Base-by-base conservation (phyloP, 2,797 vertebrate genomes). In the Enteromius argenteus region DNA sequence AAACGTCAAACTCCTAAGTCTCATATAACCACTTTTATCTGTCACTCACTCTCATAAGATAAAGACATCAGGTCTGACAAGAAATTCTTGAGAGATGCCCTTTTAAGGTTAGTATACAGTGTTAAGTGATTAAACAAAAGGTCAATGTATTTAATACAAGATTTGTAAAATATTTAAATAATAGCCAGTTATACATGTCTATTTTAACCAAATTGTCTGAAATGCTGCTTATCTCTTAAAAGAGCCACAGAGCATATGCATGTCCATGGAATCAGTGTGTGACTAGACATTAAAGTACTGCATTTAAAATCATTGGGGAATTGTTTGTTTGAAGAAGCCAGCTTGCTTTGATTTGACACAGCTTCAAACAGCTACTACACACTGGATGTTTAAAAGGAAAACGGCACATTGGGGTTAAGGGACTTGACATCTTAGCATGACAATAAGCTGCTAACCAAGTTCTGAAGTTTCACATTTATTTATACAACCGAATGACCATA, bases 311-410 rank as follows among this genome's bases (percentile, higher is more conserved):
- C 39, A 58, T 21, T 42, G 37, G 58, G 44, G 9, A 46, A 32
- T 62, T 46, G 27, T 32, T 56, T 74, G 39, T 37, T 73, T 53
- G 42, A 73, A 75, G 62, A 71, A 78, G 10, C 8, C 23, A 35
- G 72, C 27, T 21, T 69, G 83, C 37, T 85, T 79, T 67, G 30
- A 81, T 77, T 80, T 49, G 35, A 56, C 9, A 19, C 21, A 32
- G 60, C 84, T 80, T 81, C 71, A 85, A 81, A 85, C 78, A 67
- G 3, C 51, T 42, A 75, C 58, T 35, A 74, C 17, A 64, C 27
- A 83, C 51, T 30, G 49, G 46, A 83, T 77, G 74, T 69, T 79
- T 78, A 42, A 27, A 69, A 53, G 11, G 21, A 66, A 35, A 44
- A n/a, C 17, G 19, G 21, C 49, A 8, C 27, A 49, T 11, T 30